Evolutionary conservation across 1,140 invertebrate species (phyloP).

Genomic region (Streblospio benedicti): DNA sequence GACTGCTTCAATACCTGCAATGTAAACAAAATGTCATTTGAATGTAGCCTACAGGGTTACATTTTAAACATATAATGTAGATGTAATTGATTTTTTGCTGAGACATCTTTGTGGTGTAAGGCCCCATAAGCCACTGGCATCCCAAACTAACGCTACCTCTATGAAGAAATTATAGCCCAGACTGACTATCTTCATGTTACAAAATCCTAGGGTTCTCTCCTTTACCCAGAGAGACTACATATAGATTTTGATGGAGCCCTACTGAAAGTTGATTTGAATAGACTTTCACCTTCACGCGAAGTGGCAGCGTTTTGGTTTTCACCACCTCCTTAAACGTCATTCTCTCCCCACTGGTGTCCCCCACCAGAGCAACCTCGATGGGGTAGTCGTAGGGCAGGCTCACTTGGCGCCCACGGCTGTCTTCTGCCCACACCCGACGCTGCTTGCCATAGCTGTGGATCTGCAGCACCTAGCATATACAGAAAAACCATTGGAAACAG

Average conservation of each 20-base stretch:
- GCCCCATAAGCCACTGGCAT: not conserved
- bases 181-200: not conserved
- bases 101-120: not conserved
- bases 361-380: not conserved
- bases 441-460: slow-evolving; percentile 2
- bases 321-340: not conserved
- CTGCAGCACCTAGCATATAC: slow-evolving; percentile 4
- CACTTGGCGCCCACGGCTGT: not conserved
- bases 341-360: not conserved
- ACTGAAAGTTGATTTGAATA: not conserved
- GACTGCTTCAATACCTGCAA: not conserved
- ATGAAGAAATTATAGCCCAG: no score
- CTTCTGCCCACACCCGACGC: not conserved
- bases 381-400: slow-evolving; percentile 2
- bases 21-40: not conserved
- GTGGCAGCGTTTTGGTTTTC: not conserved
- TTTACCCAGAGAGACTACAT: not conserved
- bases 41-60: not conserved
- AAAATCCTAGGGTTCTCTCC: not conserved
- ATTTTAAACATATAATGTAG: not conserved
- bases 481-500: not conserved
- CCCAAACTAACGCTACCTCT: no score
- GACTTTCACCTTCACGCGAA: not conserved
- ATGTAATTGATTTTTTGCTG: not conserved
- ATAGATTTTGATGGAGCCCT: not conserved